A percentile compares a stretch with the other conserved stretches of the same genome.
phyloP scores from a whole-genome alignment of 2,888 invertebrate species.

The Notodonta ziczac region DNA sequence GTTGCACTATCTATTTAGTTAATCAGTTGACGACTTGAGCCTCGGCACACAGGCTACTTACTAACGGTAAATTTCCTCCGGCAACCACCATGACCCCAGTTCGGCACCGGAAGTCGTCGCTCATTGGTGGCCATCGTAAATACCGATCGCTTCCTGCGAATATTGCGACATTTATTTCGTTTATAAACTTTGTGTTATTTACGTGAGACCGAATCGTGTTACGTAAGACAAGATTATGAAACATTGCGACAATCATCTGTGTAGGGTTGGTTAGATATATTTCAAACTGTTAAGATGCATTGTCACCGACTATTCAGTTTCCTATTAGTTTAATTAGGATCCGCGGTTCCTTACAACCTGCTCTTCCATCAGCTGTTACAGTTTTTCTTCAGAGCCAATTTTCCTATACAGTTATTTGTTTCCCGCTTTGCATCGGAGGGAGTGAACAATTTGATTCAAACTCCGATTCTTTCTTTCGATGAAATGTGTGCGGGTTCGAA shows the following conservation, averaged over 20 bases:
- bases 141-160: conserved; percentile 65
- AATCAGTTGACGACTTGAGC: conserved; percentile 29
- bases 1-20: conserved; percentile 18
- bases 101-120: conserved; percentile 64
- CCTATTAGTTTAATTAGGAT: too few relatives aligned
- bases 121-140: conserved; percentile 65
- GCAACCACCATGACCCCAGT: conserved; percentile 42
- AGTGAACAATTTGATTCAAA: too few relatives aligned
- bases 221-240: background rate
- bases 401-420: too few relatives aligned
- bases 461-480: too few relatives aligned
- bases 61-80: conserved; percentile 41
- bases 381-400: too few relatives aligned
- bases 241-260: background rate
- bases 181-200: conserved; percentile 14
- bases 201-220: background rate
- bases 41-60: conserved; percentile 24
- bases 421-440: too few relatives aligned
- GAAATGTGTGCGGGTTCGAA: too few relatives aligned
- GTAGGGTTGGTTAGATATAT: too few relatives aligned
- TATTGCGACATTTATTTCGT: conserved; percentile 37
- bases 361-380: too few relatives aligned
- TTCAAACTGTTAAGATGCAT: too few relatives aligned
- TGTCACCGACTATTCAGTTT: too few relatives aligned
- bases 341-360: too few relatives aligned